Percentiles rank a stretch among this genome's conserved stretches.
Conservation (phyloP, 2,797 vertebrate species). For the Molossus alvarezi region DNA sequence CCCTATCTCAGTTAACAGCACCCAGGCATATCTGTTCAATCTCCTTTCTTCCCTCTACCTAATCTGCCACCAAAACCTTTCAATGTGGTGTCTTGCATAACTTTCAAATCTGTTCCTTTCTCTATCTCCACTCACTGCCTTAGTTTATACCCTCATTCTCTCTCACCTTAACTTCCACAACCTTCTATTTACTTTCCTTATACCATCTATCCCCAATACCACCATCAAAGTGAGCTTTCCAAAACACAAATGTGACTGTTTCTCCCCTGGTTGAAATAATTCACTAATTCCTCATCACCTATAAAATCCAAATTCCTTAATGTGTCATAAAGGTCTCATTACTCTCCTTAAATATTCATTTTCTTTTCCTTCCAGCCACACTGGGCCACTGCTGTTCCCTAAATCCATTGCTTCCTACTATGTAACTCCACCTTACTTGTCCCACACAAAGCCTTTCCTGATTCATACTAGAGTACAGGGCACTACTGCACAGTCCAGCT, state of each 20-base stretch:
- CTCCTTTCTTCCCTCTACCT: neutral
- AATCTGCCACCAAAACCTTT: neutral
- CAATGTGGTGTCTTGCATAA: neutral
- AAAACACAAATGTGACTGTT: constrained; percentile 30
- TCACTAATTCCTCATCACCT: neutral
- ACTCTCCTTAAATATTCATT: neutral
- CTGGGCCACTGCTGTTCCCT: neutral
- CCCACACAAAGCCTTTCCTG: neutral
- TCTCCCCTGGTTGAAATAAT: neutral
- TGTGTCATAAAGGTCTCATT: neutral
- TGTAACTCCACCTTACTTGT: neutral
- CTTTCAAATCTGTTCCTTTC: neutral
- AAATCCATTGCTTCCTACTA: neutral
- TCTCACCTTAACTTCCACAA: constrained; percentile 55
- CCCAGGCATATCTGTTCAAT: neutral
- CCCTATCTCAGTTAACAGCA: neutral
- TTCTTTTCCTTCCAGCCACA: constrained; percentile 45
- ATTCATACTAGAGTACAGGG: neutral
- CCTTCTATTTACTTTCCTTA: constrained; percentile 20
- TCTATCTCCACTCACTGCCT: neutral
- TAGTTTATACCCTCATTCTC: neutral
- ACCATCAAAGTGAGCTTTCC: neutral
- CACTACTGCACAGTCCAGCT: neutral
- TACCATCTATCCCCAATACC: neutral
- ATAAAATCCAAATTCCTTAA: constrained; percentile 58